A percentile compares a stretch with the other conserved stretches of the same genome.
Evolutionary conservation across 2,113 vertebrate genomes (phyloP).

Genomic region (Nycticryphes semicollaris): DNA sequence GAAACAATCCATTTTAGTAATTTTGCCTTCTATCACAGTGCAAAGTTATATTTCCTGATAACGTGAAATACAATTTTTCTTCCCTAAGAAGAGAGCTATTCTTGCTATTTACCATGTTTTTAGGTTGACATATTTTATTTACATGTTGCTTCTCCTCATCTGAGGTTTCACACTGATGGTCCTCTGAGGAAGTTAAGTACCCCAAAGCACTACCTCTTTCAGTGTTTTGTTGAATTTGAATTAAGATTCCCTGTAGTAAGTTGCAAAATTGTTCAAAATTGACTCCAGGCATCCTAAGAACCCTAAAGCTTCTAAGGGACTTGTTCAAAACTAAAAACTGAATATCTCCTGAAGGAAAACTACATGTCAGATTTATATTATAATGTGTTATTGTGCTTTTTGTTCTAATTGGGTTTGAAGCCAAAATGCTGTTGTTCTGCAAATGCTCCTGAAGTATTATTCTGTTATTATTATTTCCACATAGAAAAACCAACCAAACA

Average conservation of each 20-base stretch:
- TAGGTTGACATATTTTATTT: constrained; percentile 67
- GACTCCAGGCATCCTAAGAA: constrained; percentile 77
- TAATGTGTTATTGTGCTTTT: constrained; percentile 56
- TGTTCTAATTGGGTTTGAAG: constrained; percentile 69
- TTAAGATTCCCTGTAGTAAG: constrained; percentile 76
- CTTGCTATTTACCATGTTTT: constrained; percentile 3
- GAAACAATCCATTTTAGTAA: neutral
- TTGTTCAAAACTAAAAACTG: constrained; percentile 73
- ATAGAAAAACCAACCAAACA: neutral
- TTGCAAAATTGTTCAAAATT: constrained; percentile 75
- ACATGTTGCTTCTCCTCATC: constrained; percentile 47
- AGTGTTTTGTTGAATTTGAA: constrained; percentile 75
- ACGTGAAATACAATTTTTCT: neutral
- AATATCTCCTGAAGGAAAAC: constrained; percentile 77
- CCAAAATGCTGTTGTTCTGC: constrained; percentile 40
- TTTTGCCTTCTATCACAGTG: neutral
- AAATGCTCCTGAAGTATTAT: constrained; percentile 26
- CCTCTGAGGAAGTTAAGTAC: constrained; percentile 64
- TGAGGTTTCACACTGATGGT: constrained; percentile 43
- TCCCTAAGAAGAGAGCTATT: neutral
- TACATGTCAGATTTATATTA: constrained; percentile 69
- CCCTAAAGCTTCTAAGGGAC: constrained; percentile 78
- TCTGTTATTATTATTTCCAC: constrained; percentile 35
- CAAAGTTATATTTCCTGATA: neutral
- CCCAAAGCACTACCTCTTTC: constrained; percentile 63